Percentiles rank a stretch among this genome's conserved stretches.
Conservation (phyloP, 2,113 vertebrate genomes). For the Bagarius yarrelli region DNA sequence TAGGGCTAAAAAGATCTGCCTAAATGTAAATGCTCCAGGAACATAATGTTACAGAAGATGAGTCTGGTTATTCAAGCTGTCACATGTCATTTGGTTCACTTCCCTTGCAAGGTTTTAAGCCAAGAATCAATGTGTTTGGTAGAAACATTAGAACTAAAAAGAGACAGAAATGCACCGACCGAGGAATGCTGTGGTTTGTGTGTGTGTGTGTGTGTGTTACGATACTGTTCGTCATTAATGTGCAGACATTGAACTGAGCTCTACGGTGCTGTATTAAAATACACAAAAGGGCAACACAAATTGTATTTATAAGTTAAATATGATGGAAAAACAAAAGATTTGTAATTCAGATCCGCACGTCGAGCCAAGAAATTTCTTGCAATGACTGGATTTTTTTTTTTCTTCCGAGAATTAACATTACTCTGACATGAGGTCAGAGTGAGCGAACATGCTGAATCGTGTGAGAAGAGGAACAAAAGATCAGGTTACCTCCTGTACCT, state of each 20-base stretch:
- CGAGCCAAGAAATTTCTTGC: conserved; percentile 12
- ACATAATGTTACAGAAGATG: conserved; percentile 30
- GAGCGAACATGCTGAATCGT: conserved; percentile 4
- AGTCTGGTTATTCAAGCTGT: conserved; percentile 19
- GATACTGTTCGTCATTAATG: conserved; percentile 28
- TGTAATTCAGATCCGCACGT: background rate
- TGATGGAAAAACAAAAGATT: conserved; percentile 1
- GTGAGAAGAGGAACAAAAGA: background rate
- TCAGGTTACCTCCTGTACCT: conserved; percentile 15
- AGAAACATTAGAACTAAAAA: conserved; percentile 32
- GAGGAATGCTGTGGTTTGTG: conserved; percentile 35
- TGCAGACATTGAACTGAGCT: conserved; percentile 23
- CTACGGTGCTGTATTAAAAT: conserved; percentile 3
- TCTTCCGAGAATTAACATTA: background rate
- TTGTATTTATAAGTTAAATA: background rate
- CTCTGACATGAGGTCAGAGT: background rate
- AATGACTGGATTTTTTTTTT: background rate
- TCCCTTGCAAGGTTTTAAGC: background rate
- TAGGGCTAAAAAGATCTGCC: conserved; percentile 3
- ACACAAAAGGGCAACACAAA: background rate
- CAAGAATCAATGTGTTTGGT: conserved; percentile 31
- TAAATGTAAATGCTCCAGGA: conserved; percentile 30
- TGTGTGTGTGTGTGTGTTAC: background rate
- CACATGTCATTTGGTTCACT: conserved; percentile 33
- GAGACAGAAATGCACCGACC: conserved; percentile 15